A percentile compares a stretch with the other conserved stretches of the same genome.
Conservation (phyloP, 2,113 vertebrate genomes). For the Macrotus californicus region DNA sequence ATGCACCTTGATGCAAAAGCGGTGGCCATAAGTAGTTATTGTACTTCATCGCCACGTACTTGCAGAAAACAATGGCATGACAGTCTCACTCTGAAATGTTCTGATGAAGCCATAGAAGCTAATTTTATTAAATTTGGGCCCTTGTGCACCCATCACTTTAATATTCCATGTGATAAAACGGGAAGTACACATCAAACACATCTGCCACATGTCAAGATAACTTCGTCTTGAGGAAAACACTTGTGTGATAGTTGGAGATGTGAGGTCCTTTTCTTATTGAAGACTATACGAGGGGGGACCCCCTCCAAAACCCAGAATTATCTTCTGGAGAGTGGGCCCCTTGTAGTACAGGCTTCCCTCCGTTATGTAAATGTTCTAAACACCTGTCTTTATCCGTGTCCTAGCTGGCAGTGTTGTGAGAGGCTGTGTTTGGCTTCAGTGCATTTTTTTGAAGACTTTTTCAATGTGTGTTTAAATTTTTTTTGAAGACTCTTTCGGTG, state of each 20-base stretch:
- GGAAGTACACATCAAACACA: neutral
- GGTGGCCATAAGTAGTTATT: neutral
- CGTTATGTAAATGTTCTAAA: no score
- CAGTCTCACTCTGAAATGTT: neutral
- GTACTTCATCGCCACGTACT: neutral
- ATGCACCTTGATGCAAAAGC: neutral
- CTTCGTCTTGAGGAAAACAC: neutral
- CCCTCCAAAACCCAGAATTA: no score
- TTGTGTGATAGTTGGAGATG: neutral
- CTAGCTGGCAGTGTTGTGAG: no score
- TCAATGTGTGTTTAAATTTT: no score
- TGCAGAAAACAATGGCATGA: neutral
- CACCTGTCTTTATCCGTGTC: no score
- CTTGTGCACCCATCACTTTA: neutral
- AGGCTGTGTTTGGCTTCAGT: no score
- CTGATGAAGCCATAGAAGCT: neutral
- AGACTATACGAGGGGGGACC: neutral
- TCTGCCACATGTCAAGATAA: neutral
- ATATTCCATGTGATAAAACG: neutral
- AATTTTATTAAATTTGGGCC: neutral
- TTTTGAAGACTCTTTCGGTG: no score
- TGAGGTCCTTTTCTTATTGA: neutral
- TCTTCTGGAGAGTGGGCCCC: no score
- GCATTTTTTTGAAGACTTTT: no score
- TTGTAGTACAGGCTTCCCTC: no score